Conservation (phyloP, 1,140 invertebrate genomes). For the Drosophila takahashii region DNA sequence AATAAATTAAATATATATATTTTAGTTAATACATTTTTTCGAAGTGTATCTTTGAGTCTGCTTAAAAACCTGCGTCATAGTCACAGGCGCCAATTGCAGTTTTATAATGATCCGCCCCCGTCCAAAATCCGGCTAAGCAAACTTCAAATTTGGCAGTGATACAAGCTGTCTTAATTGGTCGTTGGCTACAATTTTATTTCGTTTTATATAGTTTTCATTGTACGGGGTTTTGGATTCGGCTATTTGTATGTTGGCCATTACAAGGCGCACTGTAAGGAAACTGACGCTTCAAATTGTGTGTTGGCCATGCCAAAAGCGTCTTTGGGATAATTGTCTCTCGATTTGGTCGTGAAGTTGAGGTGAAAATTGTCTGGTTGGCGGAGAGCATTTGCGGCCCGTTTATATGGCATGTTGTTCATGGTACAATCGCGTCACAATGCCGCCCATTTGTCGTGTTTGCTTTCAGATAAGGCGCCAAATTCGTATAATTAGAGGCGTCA, state of each 20-base stretch:
- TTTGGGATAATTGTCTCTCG: conserved; percentile 63
- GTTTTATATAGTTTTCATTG: conserved; percentile 18
- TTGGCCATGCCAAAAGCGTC: conserved; percentile 60
- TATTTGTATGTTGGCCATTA: conserved; percentile 54
- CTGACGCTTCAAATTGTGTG: conserved; percentile 38
- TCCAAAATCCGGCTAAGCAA: conserved; percentile 36
- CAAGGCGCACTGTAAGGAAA: conserved; percentile 63
- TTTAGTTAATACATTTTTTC: neutral
- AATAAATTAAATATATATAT: too few relatives aligned
- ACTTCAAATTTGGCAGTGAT: conserved; percentile 49
- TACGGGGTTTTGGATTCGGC: conserved; percentile 27
- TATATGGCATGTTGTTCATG: conserved; percentile 47
- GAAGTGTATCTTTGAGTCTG: neutral
- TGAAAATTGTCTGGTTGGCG: conserved; percentile 66
- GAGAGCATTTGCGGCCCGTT: conserved; percentile 24
- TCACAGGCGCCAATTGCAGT: conserved; percentile 66
- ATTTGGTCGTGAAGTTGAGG: conserved; percentile 58
- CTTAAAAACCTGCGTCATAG: conserved; percentile 16
- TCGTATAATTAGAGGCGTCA: conserved; percentile 78
- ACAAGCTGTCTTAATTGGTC: conserved; percentile 62
- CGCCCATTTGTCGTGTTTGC: conserved; percentile 77
- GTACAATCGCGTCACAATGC: conserved; percentile 46
- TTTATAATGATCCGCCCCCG: conserved; percentile 72
- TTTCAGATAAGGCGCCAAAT: conserved; percentile 72
- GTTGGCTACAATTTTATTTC: conserved; percentile 31